Conservation (phyloP, 2,113 vertebrate genomes). For the Pterocles orientalis region DNA sequence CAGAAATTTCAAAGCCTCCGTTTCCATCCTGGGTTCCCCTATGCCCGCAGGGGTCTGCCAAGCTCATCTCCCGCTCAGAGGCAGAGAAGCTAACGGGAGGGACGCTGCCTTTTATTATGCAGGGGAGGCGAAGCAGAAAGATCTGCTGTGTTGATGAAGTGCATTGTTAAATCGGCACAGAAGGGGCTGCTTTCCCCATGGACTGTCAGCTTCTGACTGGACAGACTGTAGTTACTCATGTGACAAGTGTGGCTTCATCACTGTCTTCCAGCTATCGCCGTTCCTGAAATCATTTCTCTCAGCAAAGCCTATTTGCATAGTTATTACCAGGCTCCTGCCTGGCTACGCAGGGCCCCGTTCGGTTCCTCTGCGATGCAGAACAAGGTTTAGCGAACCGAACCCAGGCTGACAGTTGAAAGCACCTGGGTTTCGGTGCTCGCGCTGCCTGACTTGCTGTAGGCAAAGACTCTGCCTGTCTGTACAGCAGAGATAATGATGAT, state of each 20-base stretch:
- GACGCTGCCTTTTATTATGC: neutral
- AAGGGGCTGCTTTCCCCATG: neutral
- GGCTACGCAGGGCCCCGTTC: neutral
- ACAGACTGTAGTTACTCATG: neutral
- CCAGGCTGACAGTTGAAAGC: neutral
- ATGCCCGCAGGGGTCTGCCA: neutral
- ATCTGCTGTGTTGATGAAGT: neutral
- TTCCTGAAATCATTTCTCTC: neutral
- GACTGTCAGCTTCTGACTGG: neutral
- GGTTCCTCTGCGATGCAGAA: neutral
- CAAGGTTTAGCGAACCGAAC: neutral
- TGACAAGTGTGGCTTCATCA: neutral
- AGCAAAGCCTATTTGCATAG: neutral
- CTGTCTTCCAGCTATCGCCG: neutral
- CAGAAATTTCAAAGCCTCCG: neutral
- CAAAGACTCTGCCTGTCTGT: neutral
- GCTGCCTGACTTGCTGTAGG: neutral
- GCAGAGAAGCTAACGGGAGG: neutral
- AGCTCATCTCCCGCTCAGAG: neutral
- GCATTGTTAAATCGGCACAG: neutral
- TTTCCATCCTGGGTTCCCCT: neutral
- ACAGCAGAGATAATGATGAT: neutral
- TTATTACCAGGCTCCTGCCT: neutral
- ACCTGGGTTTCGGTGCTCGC: neutral
- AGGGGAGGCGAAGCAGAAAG: slow-evolving; percentile 14